Evolutionary conservation across 2,797 vertebrate species (phyloP), one percentile per base, ranked within the genome.

Genomic region (Acipenser ruthenus): DNA sequence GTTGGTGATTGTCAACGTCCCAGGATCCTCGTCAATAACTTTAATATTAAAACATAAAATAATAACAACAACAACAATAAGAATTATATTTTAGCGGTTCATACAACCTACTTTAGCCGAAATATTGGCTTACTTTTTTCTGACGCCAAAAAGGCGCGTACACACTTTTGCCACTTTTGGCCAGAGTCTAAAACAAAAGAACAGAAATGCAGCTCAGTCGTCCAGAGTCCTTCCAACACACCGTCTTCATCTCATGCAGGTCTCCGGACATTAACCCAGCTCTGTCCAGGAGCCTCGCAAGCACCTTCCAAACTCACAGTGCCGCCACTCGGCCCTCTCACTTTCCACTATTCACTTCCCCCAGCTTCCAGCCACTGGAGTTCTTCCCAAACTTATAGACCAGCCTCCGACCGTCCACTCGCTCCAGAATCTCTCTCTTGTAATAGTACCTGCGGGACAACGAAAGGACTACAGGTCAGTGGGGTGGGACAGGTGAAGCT

Each of bases 301-400:
- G 18, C 49, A 64, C 64, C 68, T 18, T 62, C 59, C 72, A 65
- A 10, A 2, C n/a, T 70, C 48, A 10, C 51, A 71, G 10, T 69
- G 69, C 69, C 73, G 75, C 69, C 58, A 62, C n/a, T 53, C 55
- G 50, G 47, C 67, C 18, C 60, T 64, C 60, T 85, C 74, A 86
- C 68, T 86, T 70, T 66, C 65, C 68, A 23, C 74, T 37, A 9
- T 74, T 70, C 6, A 82, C 73, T 62, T 95, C 93, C 37, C 93
- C 94, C 50, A 89, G 73, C 75, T 92, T 94, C 96, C 96, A 99
- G 23, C 96, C 96, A 0, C 88, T 97, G 9, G 96, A 93, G 79
- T 99, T 99, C 78, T 94, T 98, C 71, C 96, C 96, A 7, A 98
- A 99, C 72, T 98, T 98, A 83, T 98, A 99, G 7, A 99, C 96